These are phyloP conservation scores for Presbytis comata DNA, from an alignment of 2,797 vertebrate genomes.

Conservation along the genomic window DNA sequence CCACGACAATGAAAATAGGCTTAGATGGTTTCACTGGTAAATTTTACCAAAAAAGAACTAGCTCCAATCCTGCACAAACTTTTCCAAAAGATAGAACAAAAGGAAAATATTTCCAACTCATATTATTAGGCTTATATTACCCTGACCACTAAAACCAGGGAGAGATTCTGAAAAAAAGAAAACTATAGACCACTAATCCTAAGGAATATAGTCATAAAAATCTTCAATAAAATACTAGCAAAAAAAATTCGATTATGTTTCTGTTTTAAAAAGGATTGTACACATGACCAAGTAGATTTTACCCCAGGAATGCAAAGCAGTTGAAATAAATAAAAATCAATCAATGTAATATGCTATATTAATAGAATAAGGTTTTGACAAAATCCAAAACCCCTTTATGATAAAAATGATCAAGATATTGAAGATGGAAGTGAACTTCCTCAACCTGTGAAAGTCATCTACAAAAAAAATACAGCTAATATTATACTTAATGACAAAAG, in stretches of 20 bases:
- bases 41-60: not conserved
- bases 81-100: not conserved
- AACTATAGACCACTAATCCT: not conserved
- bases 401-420: not conserved
- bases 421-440: not conserved
- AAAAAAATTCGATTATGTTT: not conserved
- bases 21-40: not conserved
- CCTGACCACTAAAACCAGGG: not conserved
- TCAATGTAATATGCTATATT: not conserved
- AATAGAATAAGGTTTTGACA: not conserved
- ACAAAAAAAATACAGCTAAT: not conserved
- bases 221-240: not conserved
- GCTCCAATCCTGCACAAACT: not conserved
- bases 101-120: not conserved
- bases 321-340: not conserved
- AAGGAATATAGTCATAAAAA: not conserved
- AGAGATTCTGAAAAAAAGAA: not conserved
- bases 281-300: not conserved
- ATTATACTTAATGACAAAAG: not conserved
- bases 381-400: not conserved
- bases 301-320: not conserved
- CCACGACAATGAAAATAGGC: not conserved
- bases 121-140: not conserved
- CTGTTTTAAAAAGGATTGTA: not conserved
- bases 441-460: not conserved